These are phyloP conservation scores for Montipora efflorescens DNA, from an alignment of 64 coral and sea anemone genomes.

Conservation along the genomic window DNA sequence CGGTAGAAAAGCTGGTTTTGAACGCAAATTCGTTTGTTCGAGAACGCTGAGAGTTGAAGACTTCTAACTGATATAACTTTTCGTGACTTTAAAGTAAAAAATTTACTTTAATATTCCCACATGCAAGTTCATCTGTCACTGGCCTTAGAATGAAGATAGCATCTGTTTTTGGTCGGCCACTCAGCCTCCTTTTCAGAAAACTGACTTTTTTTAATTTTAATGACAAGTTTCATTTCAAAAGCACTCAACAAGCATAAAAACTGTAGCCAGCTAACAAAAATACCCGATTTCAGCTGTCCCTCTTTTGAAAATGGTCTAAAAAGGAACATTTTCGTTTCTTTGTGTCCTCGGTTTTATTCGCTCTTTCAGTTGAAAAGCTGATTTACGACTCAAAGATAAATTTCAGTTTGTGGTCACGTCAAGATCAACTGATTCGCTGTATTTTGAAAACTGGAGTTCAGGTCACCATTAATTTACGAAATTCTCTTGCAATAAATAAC, in stretches of 20 bases:
- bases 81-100: neutral
- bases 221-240: slow-evolving; percentile 42
- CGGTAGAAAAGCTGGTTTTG: neutral
- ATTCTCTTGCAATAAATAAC: too few relatives aligned
- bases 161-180: neutral
- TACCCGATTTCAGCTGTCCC: slow-evolving; percentile 29
- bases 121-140: slow-evolving; percentile 18
- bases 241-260: slow-evolving; percentile 30
- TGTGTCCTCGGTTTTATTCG: neutral
- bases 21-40: too few relatives aligned
- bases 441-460: too few relatives aligned
- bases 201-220: neutral
- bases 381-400: neutral
- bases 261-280: slow-evolving; percentile 8
- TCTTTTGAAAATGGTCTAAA: slow-evolving; percentile 28
- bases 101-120: neutral
- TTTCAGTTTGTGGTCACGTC: neutral
- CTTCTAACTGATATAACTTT: neutral
- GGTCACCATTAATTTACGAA: too few relatives aligned
- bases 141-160: neutral
- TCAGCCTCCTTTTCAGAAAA: neutral
- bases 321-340: neutral
- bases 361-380: neutral
- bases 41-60: too few relatives aligned
- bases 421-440: too few relatives aligned